Evolutionary conservation across 37 sponge, comb jelly and placozoan species (phyloP).

Genomic region (Chondrosia reniformis): DNA sequence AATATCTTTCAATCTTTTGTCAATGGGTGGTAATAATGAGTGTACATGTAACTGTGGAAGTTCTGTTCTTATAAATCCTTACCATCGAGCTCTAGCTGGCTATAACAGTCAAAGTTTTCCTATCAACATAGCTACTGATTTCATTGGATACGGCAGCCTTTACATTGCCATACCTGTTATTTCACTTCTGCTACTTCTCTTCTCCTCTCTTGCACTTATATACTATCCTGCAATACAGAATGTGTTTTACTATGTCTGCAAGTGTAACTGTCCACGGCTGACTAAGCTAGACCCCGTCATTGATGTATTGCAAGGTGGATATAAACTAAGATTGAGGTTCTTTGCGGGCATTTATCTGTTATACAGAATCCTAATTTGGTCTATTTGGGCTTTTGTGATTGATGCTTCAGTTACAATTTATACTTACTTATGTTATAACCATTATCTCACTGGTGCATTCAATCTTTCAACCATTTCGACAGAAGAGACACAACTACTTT

Average conservation of each 20-base stretch:
- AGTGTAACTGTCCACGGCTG: not conserved
- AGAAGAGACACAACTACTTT: conserved; percentile 7
- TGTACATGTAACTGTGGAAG: too few relatives aligned
- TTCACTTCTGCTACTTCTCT: too few relatives aligned
- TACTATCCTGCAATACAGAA: not conserved
- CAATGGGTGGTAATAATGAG: too few relatives aligned
- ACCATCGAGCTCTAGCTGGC: too few relatives aligned
- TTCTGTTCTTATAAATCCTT: too few relatives aligned
- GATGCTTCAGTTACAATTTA: not conserved
- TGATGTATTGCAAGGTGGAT: conserved; percentile 1
- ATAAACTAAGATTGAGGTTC: not conserved
- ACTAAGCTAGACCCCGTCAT: not conserved
- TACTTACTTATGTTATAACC: not conserved
- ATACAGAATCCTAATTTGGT: not conserved
- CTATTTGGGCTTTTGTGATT: not conserved
- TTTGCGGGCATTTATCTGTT: not conserved
- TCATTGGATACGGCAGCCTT: too few relatives aligned
- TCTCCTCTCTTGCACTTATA: not conserved
- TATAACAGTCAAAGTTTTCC: too few relatives aligned
- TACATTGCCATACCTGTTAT: too few relatives aligned
- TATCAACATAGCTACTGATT: too few relatives aligned
- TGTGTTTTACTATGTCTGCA: not conserved
- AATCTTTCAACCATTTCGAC: conserved; percentile 1
- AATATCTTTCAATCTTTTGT: not conserved
- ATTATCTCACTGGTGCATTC: not conserved